Percentiles rank a stretch among this genome's conserved stretches.
Conservation (phyloP, 2,797 vertebrate genomes). For the Takifugu rubripes region DNA sequence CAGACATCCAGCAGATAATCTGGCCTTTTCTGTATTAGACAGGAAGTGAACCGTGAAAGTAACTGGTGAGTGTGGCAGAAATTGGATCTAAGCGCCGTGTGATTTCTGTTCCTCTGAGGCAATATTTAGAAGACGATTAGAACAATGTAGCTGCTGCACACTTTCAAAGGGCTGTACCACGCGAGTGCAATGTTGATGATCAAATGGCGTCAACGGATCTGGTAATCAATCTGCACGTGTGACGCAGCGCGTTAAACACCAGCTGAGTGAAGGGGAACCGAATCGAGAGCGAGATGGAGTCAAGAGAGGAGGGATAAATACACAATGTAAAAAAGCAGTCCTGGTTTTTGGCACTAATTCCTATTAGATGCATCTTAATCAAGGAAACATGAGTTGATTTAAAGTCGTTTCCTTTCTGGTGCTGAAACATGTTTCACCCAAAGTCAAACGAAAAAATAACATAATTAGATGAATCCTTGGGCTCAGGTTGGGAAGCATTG, state of each 20-base stretch:
- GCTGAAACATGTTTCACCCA: slow-evolving; percentile 19
- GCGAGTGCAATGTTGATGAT: slow-evolving; percentile 50
- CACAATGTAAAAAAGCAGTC: slow-evolving; percentile 31
- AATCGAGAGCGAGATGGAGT: neutral
- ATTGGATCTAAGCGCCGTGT: slow-evolving; percentile 78
- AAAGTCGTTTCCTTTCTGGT: slow-evolving; percentile 24
- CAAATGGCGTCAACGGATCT: slow-evolving; percentile 50
- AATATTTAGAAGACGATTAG: slow-evolving; percentile 74
- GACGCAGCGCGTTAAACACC: slow-evolving; percentile 14
- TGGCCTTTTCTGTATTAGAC: slow-evolving; percentile 75
- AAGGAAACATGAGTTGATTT: slow-evolving; percentile 45
- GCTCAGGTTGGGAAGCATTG: slow-evolving; percentile 42
- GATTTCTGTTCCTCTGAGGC: slow-evolving; percentile 71
- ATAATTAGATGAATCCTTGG: slow-evolving; percentile 59
- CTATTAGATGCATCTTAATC: slow-evolving; percentile 50
- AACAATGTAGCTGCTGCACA: slow-evolving; percentile 65
- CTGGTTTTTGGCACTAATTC: slow-evolving; percentile 51
- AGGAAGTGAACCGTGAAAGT: slow-evolving; percentile 79
- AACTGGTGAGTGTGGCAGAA: slow-evolving; percentile 78
- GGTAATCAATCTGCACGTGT: slow-evolving; percentile 44
- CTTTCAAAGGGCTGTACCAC: slow-evolving; percentile 58
- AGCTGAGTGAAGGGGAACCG: slow-evolving; percentile 2
- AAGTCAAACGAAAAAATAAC: slow-evolving; percentile 52
- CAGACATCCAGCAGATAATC: slow-evolving; percentile 75
- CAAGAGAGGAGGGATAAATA: slow-evolving; percentile 34